phyloP scores from a whole-genome alignment of 2,888 invertebrate species.

The Drosophila diplacantha region DNA sequence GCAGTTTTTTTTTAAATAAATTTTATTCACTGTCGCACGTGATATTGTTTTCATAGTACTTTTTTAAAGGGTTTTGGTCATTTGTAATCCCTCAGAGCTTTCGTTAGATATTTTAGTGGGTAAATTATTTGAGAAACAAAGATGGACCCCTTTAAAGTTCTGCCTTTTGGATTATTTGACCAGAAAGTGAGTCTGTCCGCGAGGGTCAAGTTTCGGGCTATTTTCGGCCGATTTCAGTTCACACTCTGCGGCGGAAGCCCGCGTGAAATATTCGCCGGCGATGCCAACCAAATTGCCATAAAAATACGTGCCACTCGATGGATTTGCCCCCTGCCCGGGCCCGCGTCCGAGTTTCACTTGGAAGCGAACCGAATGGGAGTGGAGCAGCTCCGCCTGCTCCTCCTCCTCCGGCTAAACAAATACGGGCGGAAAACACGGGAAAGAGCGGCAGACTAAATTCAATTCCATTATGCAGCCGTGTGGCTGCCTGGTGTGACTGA shows the following conservation, averaged over 20 bases:
- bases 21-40: no score
- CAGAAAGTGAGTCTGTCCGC: background rate
- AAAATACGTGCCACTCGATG: conserved; percentile 44
- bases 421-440: conserved; percentile 11
- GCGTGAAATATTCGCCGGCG: conserved; percentile 1
- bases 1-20: no score
- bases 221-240: conserved; percentile 1
- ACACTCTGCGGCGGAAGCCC: conserved; percentile 9
- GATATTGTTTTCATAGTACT: no score
- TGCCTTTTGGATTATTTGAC: background rate
- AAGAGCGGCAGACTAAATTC: conserved; percentile 11
- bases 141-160: background rate
- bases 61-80: no score
- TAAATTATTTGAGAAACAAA: no score
- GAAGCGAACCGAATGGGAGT: background rate
- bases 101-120: no score
- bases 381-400: background rate
- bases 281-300: conserved; percentile 8
- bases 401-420: conserved; percentile 17
- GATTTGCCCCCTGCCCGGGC: conserved; percentile 12
- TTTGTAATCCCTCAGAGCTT: no score
- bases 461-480: conserved; percentile 15
- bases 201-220: conserved; percentile 1
- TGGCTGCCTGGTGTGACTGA: background rate
- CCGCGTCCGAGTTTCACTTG: conserved; percentile 14